phyloP scores from a whole-genome alignment of 2,888 invertebrate genomes.

The Allophyes oxyacanthae region DNA sequence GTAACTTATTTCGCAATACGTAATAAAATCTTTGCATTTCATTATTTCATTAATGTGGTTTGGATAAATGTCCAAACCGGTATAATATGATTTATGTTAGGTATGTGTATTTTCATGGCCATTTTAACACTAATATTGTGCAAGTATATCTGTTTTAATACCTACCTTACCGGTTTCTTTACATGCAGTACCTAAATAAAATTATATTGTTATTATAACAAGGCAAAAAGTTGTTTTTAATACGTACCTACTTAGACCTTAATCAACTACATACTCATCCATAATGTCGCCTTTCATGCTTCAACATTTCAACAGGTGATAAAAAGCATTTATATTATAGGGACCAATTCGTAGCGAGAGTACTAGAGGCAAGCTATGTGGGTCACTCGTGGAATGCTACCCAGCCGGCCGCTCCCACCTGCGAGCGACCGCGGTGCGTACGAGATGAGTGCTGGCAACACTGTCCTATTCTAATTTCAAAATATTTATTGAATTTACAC shows the following conservation, averaged over 20 bases:
- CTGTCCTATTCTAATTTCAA: conserved; percentile 54
- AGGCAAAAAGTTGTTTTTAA: not conserved
- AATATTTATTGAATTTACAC: conserved; percentile 36
- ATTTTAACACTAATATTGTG: conserved; percentile 23
- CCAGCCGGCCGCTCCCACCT: conserved; percentile 84
- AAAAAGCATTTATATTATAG: conserved; percentile 23
- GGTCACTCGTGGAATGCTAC: conserved; percentile 86
- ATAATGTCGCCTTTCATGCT: conserved; percentile 26
- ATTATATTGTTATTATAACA: not conserved
- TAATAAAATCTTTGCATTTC: conserved; percentile 22
- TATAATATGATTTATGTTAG: conserved; percentile 19
- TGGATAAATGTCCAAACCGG: conserved; percentile 23
- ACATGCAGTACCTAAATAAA: no score
- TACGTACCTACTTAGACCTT: not conserved
- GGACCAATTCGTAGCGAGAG: conserved; percentile 53
- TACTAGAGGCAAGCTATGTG: conserved; percentile 74
- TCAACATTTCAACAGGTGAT: conserved; percentile 39
- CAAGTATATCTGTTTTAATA: conserved; percentile 8
- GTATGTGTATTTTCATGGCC: conserved; percentile 29
- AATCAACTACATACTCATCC: conserved; percentile 19
- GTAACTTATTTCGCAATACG: conserved; percentile 14
- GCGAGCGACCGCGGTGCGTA: conserved; percentile 60
- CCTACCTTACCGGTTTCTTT: not conserved
- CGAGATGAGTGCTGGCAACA: conserved; percentile 61
- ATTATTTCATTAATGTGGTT: no score